phyloP scores from a whole-genome alignment of 2,888 invertebrate species.

The Zygaena filipendulae region DNA sequence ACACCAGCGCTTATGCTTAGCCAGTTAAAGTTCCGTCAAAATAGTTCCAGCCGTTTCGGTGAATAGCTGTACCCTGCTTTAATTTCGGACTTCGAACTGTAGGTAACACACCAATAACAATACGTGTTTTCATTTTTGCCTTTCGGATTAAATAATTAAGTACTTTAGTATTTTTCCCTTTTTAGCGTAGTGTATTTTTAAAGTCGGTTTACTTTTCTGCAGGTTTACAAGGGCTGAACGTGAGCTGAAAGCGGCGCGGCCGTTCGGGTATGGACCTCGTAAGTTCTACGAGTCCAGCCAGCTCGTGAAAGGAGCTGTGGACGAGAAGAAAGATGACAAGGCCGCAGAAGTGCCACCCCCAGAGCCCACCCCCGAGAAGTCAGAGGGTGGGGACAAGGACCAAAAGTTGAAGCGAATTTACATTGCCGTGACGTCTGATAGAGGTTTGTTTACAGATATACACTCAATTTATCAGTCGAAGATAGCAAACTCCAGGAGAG shows the following conservation, averaged over 20 bases:
- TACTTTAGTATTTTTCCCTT: too few relatives aligned
- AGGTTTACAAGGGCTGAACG: slow-evolving; percentile 81
- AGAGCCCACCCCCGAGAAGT: slow-evolving; percentile 48
- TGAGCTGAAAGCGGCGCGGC: slow-evolving; percentile 75
- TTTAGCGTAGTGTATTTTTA: too few relatives aligned
- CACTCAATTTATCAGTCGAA: not conserved
- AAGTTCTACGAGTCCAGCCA: slow-evolving; percentile 71
- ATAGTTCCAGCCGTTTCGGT: too few relatives aligned
- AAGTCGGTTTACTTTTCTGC: too few relatives aligned
- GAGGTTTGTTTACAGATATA: slow-evolving; percentile 57
- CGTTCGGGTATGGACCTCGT: slow-evolving; percentile 76
- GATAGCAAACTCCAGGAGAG: too few relatives aligned
- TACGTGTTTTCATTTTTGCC: too few relatives aligned
- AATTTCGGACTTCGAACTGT: too few relatives aligned
- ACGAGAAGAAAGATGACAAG: slow-evolving; percentile 21
- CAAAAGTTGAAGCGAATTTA: slow-evolving; percentile 51
- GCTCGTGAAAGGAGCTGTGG: slow-evolving; percentile 29
- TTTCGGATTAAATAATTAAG: too few relatives aligned
- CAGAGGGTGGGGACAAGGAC: slow-evolving; percentile 24
- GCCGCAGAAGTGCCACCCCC: slow-evolving; percentile 34
- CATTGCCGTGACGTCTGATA: slow-evolving; percentile 79
- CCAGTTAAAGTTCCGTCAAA: too few relatives aligned
- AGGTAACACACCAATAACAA: too few relatives aligned
- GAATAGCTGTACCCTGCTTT: too few relatives aligned
- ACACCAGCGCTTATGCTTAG: too few relatives aligned